Evolutionary conservation across 1,140 invertebrate genomes (phyloP), one percentile per base, ranked within the genome.

Genomic region (Phthorimaea operculella): DNA sequence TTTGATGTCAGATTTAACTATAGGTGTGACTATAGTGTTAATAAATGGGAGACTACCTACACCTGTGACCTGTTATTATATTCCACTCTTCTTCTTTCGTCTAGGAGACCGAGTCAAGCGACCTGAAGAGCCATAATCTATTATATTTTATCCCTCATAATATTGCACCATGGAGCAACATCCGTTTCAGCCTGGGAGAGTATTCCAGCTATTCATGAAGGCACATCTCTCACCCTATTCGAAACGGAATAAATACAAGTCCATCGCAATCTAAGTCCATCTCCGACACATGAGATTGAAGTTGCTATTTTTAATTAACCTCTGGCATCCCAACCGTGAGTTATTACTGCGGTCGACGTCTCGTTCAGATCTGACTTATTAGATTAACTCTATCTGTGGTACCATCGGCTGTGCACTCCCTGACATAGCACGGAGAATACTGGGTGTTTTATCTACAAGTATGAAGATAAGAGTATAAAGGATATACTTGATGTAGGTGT

Each of bases 291-390:
- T 68, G 66, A 74, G 64, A 81, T 77, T 77, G 78, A 82, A 82
- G 78, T 79, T 79, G 75, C 75, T 82, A 82, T 85, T 85, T 85
- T 85, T 85, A 85, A 83, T 85, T 85, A 85, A 85, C 81, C 81
- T 83, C 76, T 80, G 76, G 68, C 76, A 73, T 75, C 73, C 75
- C 73, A 76, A 76, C 70, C 72, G 71, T 79, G 73, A 81, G 76
- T 79, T 79, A 81, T 79, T 78, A 69, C 77, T 72, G 58, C 68
- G 71, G 72, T 72, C 75, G 79, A 82, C 73, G 74, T 76, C 72
- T 72, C 67, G 73, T 73, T 73, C 70, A 82, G 79, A 84, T 84
- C 78, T 83, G 70, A 81, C 74, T 85, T 83, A 85, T 82, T 84
- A 83, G 81, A 84, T 84, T 84, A 84, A 64, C 72, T 74, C 64